These are phyloP conservation scores for Rhamnusium bicolor DNA, from an alignment of 2,888 invertebrate species.

Conservation along the genomic window DNA sequence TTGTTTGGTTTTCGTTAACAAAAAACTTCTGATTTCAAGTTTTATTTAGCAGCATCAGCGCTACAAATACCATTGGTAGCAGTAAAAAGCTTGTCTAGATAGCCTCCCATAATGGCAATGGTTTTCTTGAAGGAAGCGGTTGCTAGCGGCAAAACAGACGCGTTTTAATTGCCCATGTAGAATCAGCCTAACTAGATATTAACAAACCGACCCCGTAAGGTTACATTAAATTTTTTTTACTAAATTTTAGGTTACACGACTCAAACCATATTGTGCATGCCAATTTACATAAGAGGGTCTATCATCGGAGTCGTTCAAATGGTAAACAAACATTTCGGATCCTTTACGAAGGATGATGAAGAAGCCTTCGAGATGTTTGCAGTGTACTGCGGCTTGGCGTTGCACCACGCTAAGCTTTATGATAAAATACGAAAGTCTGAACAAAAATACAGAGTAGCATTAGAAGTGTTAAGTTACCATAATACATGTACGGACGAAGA, in stretches of 20 bases:
- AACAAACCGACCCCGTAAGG: neutral
- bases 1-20: no score
- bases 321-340: constrained; percentile 80
- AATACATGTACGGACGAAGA: constrained; percentile 85
- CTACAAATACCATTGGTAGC: no score
- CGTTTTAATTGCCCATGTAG: no score
- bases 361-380: constrained; percentile 88
- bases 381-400: constrained; percentile 87
- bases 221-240: neutral
- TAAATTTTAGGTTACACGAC: constrained; percentile 76
- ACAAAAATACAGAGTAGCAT: constrained; percentile 82
- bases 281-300: constrained; percentile 84
- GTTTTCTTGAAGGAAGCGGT: no score
- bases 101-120: no score
- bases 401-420: constrained; percentile 89
- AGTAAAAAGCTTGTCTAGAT: no score
- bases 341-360: constrained; percentile 81
- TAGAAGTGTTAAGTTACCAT: constrained; percentile 87
- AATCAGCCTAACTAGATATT: neutral
- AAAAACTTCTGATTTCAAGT: no score
- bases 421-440: constrained; percentile 87
- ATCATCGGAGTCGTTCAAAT: constrained; percentile 92
- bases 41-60: no score
- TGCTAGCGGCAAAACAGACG: no score
- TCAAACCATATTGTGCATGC: constrained; percentile 88